Evolutionary conservation across 2,797 vertebrate genomes (phyloP), one percentile per base, ranked within the genome.

Genomic region (Pagetopsis macropterus): DNA sequence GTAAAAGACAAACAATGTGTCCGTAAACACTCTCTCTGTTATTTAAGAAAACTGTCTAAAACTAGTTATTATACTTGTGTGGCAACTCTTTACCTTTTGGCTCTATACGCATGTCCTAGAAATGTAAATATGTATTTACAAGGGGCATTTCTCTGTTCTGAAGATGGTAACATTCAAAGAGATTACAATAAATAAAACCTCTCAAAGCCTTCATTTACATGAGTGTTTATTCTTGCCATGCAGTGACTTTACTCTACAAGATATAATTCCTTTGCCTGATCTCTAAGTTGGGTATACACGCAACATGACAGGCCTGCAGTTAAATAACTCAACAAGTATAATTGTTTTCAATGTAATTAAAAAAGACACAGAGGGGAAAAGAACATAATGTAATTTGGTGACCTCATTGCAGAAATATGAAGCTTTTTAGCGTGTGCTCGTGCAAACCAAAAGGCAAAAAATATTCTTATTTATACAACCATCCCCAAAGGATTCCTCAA

Each of bases 321-420:
- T 95, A 93, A 96, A 95, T 91, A 93, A 92, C 96, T 96, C 94
- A 95, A 92, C 93, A 94, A 91, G 91, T 94, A 95, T 93, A 95
- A 96, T 94, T 95, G 94, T 96, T 95, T 93, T 94, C 84, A 91
- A 81, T 85, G 92, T 96, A 97, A 97, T 95, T 96, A 95, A 96
- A 94, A 76, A 86, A 94, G 96, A 97, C 95, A 94, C 91, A 85
- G 90, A 96, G 92, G 94, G 95, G 95, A 97, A 96, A 90, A 93
- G 94, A 95, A 90, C 95, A 95, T 96, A 95, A 96, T 94, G 94
- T 93, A 91, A 97, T 96, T 97, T 94, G 94, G 94, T 96, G 96
- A 94, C 94, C 95, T 97, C 96, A 96, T 92, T 94, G 95, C 90
- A 90, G 90, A 96, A 96, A 96, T 96, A 96, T 96, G 95, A 95